Evolutionary conservation across 2,113 vertebrate genomes (phyloP), one percentile per base, ranked within the genome.

Genomic region (Stigmatopora argus): DNA sequence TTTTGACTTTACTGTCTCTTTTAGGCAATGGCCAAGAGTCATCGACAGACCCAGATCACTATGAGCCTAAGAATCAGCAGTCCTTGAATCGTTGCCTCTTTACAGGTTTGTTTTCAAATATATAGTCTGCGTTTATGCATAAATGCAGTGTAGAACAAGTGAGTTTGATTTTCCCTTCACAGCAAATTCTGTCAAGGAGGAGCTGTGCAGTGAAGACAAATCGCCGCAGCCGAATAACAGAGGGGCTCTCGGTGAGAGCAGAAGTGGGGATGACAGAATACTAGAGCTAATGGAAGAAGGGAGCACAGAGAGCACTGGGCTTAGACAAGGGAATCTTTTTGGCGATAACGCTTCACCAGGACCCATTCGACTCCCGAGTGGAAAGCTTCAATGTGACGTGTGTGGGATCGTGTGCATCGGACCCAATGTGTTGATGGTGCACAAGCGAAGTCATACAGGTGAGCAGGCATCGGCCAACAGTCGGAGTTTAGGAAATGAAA

Each of bases 371-470:
- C 86, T 97, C 51, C 93, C 95, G 76, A 98, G 94, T 0, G 95
- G 95, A 81, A 98, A 98, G 75, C 92, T 98, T 48, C 95, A 96
- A 71, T 98, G 96, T 56, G 96, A 98, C 47, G 89, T 97, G 67
- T 98, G 96, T 1, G 96, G 96, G 38, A 98, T 98, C 94, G 92
- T 96, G 75, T 98, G 96, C 87, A 96, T 97, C 2, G 96, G 96
- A 60, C 96, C 96, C 75, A 98, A 98, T 15, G 96, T 98, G 70
- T 92, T 98, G 51, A 98, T 97, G 96, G 96, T 98, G 73, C 96
- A 98, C 89, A 98, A 98, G 65, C 94, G 96, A 70, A 98, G 95
- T 85, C 96, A 98, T 91, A 98, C 96, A 0, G 96, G 96, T 97
- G 79, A 94, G 91, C 66, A 64, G 2, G 45, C 31, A 46, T 9